These are phyloP conservation scores for Epinotia demarniana DNA, from an alignment of 2,888 invertebrate genomes.

Conservation along the genomic window DNA sequence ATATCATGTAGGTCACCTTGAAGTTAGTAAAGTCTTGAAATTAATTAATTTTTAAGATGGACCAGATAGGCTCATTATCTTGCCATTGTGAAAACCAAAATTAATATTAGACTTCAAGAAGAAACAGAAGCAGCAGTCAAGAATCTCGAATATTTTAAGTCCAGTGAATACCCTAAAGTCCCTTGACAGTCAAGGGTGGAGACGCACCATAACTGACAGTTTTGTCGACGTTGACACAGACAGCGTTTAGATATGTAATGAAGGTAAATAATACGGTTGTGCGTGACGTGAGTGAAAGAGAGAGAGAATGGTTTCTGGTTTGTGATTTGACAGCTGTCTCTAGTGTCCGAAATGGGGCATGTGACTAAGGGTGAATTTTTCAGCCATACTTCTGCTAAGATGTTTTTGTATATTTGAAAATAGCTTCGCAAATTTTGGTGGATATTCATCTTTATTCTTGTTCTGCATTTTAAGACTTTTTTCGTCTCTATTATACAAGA, in stretches of 20 bases:
- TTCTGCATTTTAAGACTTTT: too few species aligned
- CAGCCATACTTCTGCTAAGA: too few species aligned
- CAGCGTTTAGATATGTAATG: slow-evolving; percentile 57
- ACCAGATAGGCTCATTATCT: slow-evolving; percentile 17
- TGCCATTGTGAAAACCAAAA: slow-evolving; percentile 41
- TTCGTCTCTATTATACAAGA: too few species aligned
- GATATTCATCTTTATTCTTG: too few species aligned
- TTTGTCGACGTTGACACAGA: slow-evolving; percentile 30
- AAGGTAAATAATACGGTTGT: slow-evolving; percentile 66
- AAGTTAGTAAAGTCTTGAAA: background rate
- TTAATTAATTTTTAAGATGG: background rate
- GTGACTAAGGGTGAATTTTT: background rate
- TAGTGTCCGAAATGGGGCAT: background rate
- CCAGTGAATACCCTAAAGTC: background rate
- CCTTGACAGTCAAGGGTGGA: background rate
- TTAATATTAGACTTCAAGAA: slow-evolving; percentile 28
- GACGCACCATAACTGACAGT: slow-evolving; percentile 1
- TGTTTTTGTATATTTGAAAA: too few species aligned
- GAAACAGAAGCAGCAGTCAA: slow-evolving; percentile 11
- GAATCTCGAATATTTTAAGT: background rate
- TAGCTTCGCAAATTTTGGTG: too few species aligned
- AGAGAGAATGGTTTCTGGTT: slow-evolving; percentile 50
- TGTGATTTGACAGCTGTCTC: slow-evolving; percentile 31
- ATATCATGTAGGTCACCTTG: background rate
- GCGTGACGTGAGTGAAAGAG: slow-evolving; percentile 64